These are phyloP conservation scores for Dyspetes luteomarginatus DNA, from an alignment of 2,888 invertebrate species.

Conservation along the genomic window DNA sequence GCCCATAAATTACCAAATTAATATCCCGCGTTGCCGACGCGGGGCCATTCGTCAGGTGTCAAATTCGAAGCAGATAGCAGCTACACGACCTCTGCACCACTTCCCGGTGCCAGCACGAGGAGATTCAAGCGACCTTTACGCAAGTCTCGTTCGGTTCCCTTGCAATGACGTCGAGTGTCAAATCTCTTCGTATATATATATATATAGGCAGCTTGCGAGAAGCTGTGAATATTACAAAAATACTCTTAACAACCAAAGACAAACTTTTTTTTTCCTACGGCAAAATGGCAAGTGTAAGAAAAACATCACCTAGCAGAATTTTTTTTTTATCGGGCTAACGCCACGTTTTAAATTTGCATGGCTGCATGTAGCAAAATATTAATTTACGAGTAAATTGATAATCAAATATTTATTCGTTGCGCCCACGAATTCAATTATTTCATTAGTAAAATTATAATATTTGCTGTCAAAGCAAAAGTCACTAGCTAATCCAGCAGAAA, in stretches of 20 bases:
- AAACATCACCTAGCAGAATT: background rate
- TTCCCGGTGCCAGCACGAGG: conserved; percentile 17
- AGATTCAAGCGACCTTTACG: background rate
- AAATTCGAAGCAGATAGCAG: conserved; percentile 78
- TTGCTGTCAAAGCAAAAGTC: too few species aligned
- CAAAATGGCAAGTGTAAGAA: background rate
- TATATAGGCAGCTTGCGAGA: too few species aligned
- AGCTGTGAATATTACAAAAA: background rate
- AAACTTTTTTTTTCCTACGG: background rate
- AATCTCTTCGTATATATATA: background rate
- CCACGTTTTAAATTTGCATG: background rate
- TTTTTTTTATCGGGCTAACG: background rate
- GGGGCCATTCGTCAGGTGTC: conserved; percentile 82
- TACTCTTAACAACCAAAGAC: background rate
- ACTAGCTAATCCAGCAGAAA: too few species aligned
- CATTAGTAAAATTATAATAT: too few species aligned
- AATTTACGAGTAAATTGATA: too few species aligned
- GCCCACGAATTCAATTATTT: too few species aligned
- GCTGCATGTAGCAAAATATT: background rate
- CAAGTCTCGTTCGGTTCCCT: background rate
- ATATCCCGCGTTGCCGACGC: conserved; percentile 81
- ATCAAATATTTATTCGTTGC: too few species aligned
- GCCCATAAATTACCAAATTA: conserved; percentile 83
- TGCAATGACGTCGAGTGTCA: background rate
- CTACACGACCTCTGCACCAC: conserved; percentile 32